Evolutionary conservation across 2,797 vertebrate genomes (phyloP), one percentile per base, ranked within the genome.

Genomic region (Peromyscus aztecus): DNA sequence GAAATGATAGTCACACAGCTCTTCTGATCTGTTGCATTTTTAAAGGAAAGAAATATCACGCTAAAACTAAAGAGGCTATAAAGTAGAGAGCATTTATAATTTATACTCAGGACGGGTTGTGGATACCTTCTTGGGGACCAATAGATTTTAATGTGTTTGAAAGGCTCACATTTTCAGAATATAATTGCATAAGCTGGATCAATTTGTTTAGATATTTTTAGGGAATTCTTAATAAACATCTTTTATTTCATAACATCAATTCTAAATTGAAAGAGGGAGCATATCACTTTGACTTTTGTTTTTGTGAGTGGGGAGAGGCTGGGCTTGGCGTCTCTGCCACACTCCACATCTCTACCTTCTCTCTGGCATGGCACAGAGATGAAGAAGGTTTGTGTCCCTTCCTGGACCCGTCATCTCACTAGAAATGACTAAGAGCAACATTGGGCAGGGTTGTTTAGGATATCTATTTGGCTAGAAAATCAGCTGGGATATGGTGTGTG

Each of bases 21-120:
- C 69, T 94, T 97, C 91, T 95, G 92, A 97, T 94, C 82, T 91
- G 87, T 83, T 97, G 59, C 75, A 97, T 96, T 96, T 97, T 95
- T 96, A 97, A 98, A 96, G 80, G 69, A 85, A 94, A 97, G 95
- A 96, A 96, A 93, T 95, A 90, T 21, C 57, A 63, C 69, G 4
- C 55, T 96, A 91, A 96, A 95, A 59, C 90, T 59, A 84, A 92
- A 96, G 76, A 91, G 94, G 67, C 55, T 89, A 90, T 91, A 91
- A 94, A 97, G 77, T 86, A 91, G 63, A 96, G 49, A 82, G 43
- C 92, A 95, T 97, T 65, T 88, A 95, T 98, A 95, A 97, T 97
- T 97, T 91, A 96, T 97, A 57, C 43, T 0, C 1, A 90, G 71
- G 81, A 92, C 29, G 29, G 34, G n/a, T 63, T 87, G 49, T 46